Evolutionary conservation across 2,888 invertebrate genomes (phyloP), one percentile per base, ranked within the genome.

Genomic region (Incurvaria masculella): DNA sequence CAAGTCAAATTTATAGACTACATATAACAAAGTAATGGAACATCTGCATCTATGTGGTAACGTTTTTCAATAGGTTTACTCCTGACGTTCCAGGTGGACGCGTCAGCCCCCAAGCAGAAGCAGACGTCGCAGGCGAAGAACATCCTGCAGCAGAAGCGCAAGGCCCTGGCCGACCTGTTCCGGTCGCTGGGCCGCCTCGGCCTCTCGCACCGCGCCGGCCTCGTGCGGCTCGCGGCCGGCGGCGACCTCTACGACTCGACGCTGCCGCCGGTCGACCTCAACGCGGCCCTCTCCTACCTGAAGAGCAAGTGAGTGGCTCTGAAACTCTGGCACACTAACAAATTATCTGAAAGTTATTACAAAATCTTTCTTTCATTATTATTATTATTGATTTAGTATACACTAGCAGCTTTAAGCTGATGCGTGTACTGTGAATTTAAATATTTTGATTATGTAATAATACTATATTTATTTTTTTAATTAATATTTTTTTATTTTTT

Each of bases 111-210:
- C 0, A 86, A 88, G 60, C 79, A 82, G 1, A 89, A 90, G 59
- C 92, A 92, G 64, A 87, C 85, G 52, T 84, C 91, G 0, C 86
- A 87, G 65, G 89, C 88, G 0, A 92, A 91, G 61, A 86, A 85
- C 63, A 87, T 93, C 45, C 79, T 94, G 3, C 89, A 91, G 59
- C 89, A 91, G 60, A 96, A 95, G 65, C 86, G 91, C 23, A 88
- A 91, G 69, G 87, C 89, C 0, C 69, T 97, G 1, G 84, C 91
- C 0, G 94, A 95, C 67, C 78, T 97, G 42, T 97, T 96, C 66
- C 92, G 91, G 64, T 80, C 82, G 20, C 70, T 98, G 1, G 66
- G 82, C 1, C 83, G 82, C 50, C 79, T 90, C 54, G 94, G 95
- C 0, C 65, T 96, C 2, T 94, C 90, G 41, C 93, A 90, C 61